Base-by-base conservation (phyloP, 1,140 invertebrate species). In the Periplaneta americana region DNA sequence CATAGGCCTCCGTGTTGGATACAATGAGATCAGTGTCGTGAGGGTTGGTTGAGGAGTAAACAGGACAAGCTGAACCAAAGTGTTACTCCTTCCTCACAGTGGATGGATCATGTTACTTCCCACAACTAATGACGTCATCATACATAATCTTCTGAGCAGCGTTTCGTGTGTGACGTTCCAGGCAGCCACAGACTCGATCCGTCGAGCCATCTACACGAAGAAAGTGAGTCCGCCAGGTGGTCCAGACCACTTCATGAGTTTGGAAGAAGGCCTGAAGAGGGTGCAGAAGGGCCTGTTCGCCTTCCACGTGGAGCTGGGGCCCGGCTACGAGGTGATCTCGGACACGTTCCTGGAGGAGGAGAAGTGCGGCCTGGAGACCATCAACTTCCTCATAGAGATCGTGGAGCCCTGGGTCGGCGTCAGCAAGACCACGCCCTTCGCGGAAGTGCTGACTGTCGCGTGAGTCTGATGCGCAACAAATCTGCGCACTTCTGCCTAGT, bases 341-440 rank as follows among this genome's bases (percentile, higher is more conserved):
- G 91, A 93, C 85, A 93, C 90, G 80, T 94, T 91, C 83, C 84
- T 88, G 9, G 93, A 93, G 86, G 89, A 91, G 5, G 92, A 93
- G 85, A 94, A 93, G 86, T 94, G 92, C 85, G 92, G 91, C 0
- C 85, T 94, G 2, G 88, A 91, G 74, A 88, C 91, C 15, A 80
- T 80, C 74, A 75, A 57, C 18, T 80, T 37, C 36, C 57, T 82
- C 18, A 81, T 81, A 32, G 77, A 79, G 35, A 66, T 75, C 17
- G 78, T 79, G 9, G 78, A 74, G 17, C 57, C 78, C 18, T 82
- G 75, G 35, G 36, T 75, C 4, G 80, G 31, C 0, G 88, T 93
- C 0, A 88, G 89, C 82, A 91, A 90, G 82, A 89, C 91, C 81
- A 91, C 92, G 0, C 91, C 92, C 0, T 93, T 91, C 81, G 89